These are phyloP conservation scores for Ochropacha duplaris DNA, from an alignment of 2,888 invertebrate genomes.

Conservation along the genomic window DNA sequence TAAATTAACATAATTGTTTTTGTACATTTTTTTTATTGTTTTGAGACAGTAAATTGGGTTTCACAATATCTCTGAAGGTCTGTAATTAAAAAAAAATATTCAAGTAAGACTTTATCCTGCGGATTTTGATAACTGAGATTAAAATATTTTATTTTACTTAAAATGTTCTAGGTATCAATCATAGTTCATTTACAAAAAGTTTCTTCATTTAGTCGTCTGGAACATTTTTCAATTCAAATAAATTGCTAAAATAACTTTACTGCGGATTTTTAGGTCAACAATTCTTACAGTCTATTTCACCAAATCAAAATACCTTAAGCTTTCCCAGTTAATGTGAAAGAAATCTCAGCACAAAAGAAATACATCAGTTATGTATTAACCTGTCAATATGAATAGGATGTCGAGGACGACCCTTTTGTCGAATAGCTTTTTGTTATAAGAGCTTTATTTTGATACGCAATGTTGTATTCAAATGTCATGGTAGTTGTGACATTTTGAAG, in stretches of 20 bases:
- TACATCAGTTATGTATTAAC: slow-evolving; percentile 41
- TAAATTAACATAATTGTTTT: too few relatives aligned
- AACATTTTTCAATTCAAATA: background rate
- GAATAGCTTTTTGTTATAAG: slow-evolving; percentile 21
- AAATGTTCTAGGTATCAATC: too few relatives aligned
- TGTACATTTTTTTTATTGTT: too few relatives aligned
- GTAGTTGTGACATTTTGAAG: background rate
- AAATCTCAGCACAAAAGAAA: slow-evolving; percentile 33
- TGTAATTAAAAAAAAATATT: too few relatives aligned
- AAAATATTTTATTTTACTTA: background rate
- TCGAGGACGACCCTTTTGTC: slow-evolving; percentile 36
- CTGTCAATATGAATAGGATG: slow-evolving; percentile 37
- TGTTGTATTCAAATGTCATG: slow-evolving; percentile 1
- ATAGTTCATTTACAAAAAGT: background rate
- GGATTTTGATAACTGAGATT: too few relatives aligned
- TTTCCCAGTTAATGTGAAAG: slow-evolving; percentile 16
- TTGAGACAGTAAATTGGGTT: too few relatives aligned
- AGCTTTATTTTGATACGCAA: slow-evolving; percentile 34
- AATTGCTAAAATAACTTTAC: background rate
- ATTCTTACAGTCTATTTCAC: background rate
- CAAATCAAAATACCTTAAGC: background rate
- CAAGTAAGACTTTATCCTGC: too few relatives aligned
- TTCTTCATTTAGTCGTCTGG: background rate
- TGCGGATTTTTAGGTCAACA: background rate
- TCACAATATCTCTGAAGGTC: too few relatives aligned